Evolutionary conservation across 2,888 invertebrate species (phyloP).

Genomic region (Drosophila maculinotata): DNA sequence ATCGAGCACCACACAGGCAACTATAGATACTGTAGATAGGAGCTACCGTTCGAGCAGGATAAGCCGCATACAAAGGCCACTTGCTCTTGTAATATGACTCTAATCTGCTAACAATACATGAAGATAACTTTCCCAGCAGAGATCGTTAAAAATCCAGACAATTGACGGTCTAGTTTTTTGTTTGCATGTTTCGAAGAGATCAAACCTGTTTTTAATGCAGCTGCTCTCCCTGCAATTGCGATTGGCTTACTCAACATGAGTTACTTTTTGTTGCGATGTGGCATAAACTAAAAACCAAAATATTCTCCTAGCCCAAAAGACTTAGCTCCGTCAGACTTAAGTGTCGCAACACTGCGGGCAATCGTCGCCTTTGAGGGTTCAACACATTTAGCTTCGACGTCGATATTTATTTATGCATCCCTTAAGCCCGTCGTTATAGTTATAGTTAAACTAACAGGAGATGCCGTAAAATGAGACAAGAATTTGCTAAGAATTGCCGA

Average conservation of each 20-base stretch:
- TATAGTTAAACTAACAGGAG: background rate
- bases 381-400: too few species aligned
- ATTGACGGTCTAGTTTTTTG: conserved; percentile 28
- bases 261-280: conserved; percentile 19
- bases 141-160: conserved; percentile 50
- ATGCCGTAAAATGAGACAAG: background rate
- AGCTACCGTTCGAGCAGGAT: conserved; percentile 49
- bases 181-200: conserved; percentile 5
- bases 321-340: conserved; percentile 14
- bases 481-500: background rate
- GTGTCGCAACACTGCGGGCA: conserved; percentile 10
- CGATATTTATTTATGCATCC: background rate
- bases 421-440: conserved; percentile 3
- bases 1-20: conserved; percentile 22
- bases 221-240: conserved; percentile 29
- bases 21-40: conserved; percentile 28
- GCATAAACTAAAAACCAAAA: conserved; percentile 4
- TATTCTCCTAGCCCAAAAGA: too few species aligned
- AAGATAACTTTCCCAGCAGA: conserved; percentile 63
- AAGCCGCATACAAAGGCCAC: conserved; percentile 52
- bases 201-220: conserved; percentile 51
- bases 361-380: background rate
- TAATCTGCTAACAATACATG: conserved; percentile 64
- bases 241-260: conserved; percentile 17
- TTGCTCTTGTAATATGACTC: conserved; percentile 73